Conservation (phyloP, 2,888 invertebrate genomes). For the Drosophila phalerata region DNA sequence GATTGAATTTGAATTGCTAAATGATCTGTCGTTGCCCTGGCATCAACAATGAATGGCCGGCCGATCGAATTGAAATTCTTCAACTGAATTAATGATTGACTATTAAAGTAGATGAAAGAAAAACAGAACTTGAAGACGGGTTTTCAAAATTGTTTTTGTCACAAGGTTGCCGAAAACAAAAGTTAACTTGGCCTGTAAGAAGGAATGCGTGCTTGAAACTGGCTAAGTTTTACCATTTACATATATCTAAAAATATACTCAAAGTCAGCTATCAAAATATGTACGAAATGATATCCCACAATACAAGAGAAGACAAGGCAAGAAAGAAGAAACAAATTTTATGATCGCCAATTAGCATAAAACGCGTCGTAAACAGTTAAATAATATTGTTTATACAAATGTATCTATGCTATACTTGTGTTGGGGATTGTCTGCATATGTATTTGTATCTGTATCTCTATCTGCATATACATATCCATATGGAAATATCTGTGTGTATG, state of each 20-base stretch:
- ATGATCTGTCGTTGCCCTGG: conserved; percentile 42
- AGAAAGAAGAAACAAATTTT: conserved; percentile 51
- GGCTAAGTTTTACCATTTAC: conserved; percentile 19
- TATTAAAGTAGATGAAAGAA: conserved; percentile 51
- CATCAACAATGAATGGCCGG: conserved; percentile 56
- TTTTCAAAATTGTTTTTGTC: conserved; percentile 48
- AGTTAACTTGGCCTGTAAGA: conserved; percentile 36
- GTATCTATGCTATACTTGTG: conserved; percentile 30
- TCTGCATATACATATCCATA: conserved; percentile 9
- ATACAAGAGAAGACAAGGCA: neutral
- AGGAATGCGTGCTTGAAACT: conserved; percentile 30
- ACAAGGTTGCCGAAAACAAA: conserved; percentile 65
- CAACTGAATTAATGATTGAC: conserved; percentile 70
- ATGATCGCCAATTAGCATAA: conserved; percentile 77
- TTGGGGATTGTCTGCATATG: conserved; percentile 3
- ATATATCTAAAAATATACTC: conserved; percentile 53
- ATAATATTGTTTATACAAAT: conserved; percentile 73
- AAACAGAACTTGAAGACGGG: conserved; percentile 43
- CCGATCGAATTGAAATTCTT: conserved; percentile 63
- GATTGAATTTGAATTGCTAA: conserved; percentile 81
- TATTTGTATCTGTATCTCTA: conserved; percentile 29
- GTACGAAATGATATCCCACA: conserved; percentile 37
- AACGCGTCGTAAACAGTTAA: conserved; percentile 78
- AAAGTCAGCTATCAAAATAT: conserved; percentile 47
- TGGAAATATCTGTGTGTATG: conserved; percentile 24